Conservation (phyloP, 2,113 vertebrate species). For the Struthidea cinerea region DNA sequence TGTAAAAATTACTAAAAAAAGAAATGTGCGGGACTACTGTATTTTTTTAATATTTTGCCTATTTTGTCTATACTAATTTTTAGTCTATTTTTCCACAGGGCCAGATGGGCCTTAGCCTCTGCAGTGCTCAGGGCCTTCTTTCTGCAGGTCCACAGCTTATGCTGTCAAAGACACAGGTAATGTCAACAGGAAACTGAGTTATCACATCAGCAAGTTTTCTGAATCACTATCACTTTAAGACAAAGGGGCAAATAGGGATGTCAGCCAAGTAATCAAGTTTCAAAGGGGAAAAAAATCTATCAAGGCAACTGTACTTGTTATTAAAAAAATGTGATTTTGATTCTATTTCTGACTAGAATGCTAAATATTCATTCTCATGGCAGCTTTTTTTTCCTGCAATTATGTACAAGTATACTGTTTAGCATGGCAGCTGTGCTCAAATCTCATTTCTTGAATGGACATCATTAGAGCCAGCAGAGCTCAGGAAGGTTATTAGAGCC, state of each 20-base stretch:
- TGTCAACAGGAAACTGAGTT: neutral
- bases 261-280: neutral
- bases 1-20: neutral
- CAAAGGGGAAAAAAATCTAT: neutral
- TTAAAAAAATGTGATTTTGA: neutral
- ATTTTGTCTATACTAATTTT: neutral
- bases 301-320: neutral
- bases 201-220: neutral
- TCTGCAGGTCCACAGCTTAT: neutral
- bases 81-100: neutral
- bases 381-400: neutral
- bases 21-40: neutral
- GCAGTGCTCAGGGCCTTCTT: neutral
- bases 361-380: neutral
- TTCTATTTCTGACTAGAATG: neutral
- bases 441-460: conserved; percentile 51
- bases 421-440: neutral
- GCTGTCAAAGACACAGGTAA: neutral
- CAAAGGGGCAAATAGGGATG: neutral
- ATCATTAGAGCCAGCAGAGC: conserved; percentile 69
- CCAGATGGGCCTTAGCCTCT: no score
- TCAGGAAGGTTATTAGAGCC: conserved; percentile 69
- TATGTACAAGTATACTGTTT: conserved; percentile 28
- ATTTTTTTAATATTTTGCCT: neutral
- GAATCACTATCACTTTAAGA: neutral